A percentile compares a stretch with the other conserved stretches of the same genome.
These are phyloP conservation scores for Adelognathus sp. DNA, from an alignment of 2,888 invertebrate genomes.

Conservation along the genomic window DNA sequence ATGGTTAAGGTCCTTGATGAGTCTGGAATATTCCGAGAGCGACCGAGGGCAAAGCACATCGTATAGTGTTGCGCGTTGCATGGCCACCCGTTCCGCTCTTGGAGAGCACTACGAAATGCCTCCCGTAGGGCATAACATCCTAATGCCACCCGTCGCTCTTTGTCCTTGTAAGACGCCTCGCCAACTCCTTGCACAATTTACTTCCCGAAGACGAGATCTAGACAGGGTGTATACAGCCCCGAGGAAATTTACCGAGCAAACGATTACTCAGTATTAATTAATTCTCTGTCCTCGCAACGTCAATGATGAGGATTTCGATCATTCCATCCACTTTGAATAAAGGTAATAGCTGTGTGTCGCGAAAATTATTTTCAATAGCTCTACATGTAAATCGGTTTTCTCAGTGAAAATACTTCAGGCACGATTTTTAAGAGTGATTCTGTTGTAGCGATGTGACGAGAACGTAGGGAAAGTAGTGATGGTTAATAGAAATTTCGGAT, in stretches of 20 bases:
- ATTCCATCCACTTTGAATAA: too few species aligned
- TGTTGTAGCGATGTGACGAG: too few species aligned
- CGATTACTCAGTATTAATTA: conserved; percentile 7
- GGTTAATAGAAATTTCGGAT: too few species aligned
- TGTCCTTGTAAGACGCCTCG: conserved; percentile 69
- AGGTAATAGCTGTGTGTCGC: too few species aligned
- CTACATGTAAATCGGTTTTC: too few species aligned
- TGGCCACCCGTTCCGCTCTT: conserved; percentile 23
- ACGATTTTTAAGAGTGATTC: too few species aligned
- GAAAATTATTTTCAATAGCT: too few species aligned
- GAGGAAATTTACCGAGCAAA: conserved; percentile 6
- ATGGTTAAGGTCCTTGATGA: conserved; percentile 72
- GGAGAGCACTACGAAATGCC: conserved; percentile 39
- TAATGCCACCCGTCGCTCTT: conserved; percentile 73
- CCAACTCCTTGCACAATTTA: conserved; percentile 44
- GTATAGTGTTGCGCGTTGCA: background rate
- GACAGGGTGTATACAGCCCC: background rate
- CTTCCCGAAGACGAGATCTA: conserved; percentile 12
- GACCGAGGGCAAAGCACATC: conserved; percentile 22
- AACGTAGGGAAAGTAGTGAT: too few species aligned
- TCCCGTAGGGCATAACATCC: conserved; percentile 66
- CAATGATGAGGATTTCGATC: too few species aligned
- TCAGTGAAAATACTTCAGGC: too few species aligned
- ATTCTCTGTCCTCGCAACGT: background rate
- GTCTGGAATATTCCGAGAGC: conserved; percentile 65